phyloP scores from a whole-genome alignment of 2,113 vertebrate species.

The Brevimyrus niger region DNA sequence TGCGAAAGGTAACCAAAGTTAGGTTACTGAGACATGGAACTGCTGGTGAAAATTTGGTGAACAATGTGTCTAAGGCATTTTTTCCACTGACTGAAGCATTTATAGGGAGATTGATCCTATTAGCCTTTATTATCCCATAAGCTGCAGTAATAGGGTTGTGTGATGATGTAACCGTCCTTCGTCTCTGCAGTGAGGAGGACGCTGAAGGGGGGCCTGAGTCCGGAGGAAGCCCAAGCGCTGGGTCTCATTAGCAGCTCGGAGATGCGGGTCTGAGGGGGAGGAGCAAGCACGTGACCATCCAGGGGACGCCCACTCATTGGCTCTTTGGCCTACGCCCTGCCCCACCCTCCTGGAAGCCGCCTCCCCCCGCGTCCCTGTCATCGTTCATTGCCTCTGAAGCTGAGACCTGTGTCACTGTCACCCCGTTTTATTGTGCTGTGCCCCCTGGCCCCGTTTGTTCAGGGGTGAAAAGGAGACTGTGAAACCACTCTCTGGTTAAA shows the following conservation, averaged over 20 bases:
- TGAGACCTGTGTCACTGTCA: not conserved
- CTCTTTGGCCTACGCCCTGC: slow-evolving; percentile 12
- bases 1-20: not conserved
- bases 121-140: not conserved
- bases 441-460: not conserved
- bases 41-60: not conserved
- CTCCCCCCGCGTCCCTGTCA: not conserved
- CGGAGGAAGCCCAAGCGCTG: slow-evolving; percentile 88
- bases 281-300: slow-evolving; percentile 34
- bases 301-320: slow-evolving; percentile 32
- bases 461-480: not conserved
- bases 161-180: slow-evolving; percentile 1
- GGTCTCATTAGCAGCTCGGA: slow-evolving; percentile 83
- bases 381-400: not conserved
- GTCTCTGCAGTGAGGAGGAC: slow-evolving; percentile 81
- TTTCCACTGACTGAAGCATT: not conserved
- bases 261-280: slow-evolving; percentile 79
- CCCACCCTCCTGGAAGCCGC: not conserved
- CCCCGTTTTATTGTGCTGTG: not conserved
- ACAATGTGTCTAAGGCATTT: not conserved
- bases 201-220: slow-evolving; percentile 83
- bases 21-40: not conserved
- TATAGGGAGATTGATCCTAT: not conserved
- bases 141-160: not conserved
- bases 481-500: not conserved